A percentile compares a stretch with the other conserved stretches of the same genome.
These are phyloP conservation scores for Artibeus jamaicensis DNA, from an alignment of 2,797 vertebrate genomes.

Conservation along the genomic window DNA sequence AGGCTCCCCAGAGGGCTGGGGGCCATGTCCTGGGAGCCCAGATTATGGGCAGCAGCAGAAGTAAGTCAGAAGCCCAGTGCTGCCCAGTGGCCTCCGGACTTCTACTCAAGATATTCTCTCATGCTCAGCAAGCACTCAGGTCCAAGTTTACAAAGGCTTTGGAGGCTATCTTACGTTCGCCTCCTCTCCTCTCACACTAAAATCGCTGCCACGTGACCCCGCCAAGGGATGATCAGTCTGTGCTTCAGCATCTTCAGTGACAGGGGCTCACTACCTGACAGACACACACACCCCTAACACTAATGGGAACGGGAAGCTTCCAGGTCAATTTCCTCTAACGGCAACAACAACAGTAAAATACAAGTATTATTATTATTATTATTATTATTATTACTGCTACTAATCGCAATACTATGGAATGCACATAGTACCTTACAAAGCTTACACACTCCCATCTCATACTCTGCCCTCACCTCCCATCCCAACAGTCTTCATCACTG, in stretches of 20 bases:
- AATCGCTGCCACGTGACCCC: accelerated
- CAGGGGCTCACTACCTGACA: not conserved
- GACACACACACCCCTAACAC: not conserved
- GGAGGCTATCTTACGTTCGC: not conserved
- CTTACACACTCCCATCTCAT: too few species aligned
- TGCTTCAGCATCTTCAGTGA: not conserved
- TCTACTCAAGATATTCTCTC: not conserved
- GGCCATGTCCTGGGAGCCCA: not conserved
- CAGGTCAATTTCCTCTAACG: not conserved
- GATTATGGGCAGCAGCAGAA: not conserved
- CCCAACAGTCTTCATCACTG: not conserved
- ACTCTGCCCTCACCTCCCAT: not conserved
- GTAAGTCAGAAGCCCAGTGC: not conserved
- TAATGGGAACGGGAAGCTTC: not conserved
- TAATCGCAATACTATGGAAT: accelerated
- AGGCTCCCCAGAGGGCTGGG: not conserved
- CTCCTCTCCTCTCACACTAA: not conserved
- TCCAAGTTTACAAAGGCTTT: not conserved
- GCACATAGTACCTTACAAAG: not conserved
- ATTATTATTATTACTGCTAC: not conserved
- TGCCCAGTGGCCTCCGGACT: not conserved
- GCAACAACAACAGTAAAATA: not conserved
- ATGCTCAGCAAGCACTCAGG: not conserved
- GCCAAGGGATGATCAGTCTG: not conserved
- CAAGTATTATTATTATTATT: too few species aligned